Evolutionary conservation across 2,888 invertebrate genomes (phyloP), one percentile per base, ranked within the genome.

Genomic region (Corbicula japonica): DNA sequence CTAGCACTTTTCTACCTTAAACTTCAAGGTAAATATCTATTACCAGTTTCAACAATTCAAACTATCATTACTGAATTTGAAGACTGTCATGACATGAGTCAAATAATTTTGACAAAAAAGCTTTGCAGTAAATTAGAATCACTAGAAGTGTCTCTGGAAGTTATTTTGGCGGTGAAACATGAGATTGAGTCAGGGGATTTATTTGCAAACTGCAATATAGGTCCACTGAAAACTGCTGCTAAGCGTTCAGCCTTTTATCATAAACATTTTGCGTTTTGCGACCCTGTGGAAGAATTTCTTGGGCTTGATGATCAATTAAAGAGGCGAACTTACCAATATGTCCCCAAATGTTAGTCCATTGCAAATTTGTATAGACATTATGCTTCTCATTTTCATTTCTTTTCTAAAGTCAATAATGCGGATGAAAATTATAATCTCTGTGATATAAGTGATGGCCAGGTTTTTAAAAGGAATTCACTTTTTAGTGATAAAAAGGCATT

Each of bases 201-300:
- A 21, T 68, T 75, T 68, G 30, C n/a, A 15, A 41, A 46, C 28
- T 70, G 63, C 52, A 73, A 63, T 54, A 54, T 56, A 50, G 56
- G 63, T 5, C 62, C 60, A 4, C 46, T 69, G 18, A 32, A 46
- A 44, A 62, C 38, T 28, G 58, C 30, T 6, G 35, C 44, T 21
- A 78, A 68, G 35, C 26, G 78, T 18, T n/a, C 52, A 28, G 18
- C 65, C 18, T 76, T 60, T 61, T 77, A 48, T 63, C 48, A 73
- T 1, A 68, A 26, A 61, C 26, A 75, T 35, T 70, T 71, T 60
- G 44, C 26, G 41, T 54, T 56, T 38, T 32, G 38, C 21, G 30
- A 50, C 23, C 71, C 63, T 21, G 50, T 38, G 34, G 63, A 70
- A 71, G 44, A 71, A 18, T 28, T 48, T 58, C n/a, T 71, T 34